Base-by-base conservation (phyloP, 2,888 invertebrate genomes). In the Aricia artaxerxes region DNA sequence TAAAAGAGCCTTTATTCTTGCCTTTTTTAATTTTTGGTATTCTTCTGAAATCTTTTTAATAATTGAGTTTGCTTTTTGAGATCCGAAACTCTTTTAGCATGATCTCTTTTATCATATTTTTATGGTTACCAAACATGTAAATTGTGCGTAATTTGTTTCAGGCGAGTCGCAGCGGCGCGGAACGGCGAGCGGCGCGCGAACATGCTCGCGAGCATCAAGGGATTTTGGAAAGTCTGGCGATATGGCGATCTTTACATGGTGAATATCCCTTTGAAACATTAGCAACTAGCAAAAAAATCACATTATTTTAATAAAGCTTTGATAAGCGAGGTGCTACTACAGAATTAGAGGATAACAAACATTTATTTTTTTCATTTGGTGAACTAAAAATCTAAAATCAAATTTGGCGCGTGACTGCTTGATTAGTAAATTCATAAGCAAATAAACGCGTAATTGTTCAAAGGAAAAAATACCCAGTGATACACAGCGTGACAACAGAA, bases 161-260 rank as follows among this genome's bases (percentile, higher is more conserved):
- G 92, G 87, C 87, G 90, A 84, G 91, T 87, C 80, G 88, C 87
- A 81, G 89, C 87, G 80, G 85, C 84, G 85, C 84, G 85, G 80
- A 81, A 85, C 82, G 86, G 88, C 73, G 88, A 85, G 83, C 87
- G 89, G 83, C 91, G 93, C 87, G 85, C 89, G 84, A 92, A 83
- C 86, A 95, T 95, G 95, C 87, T 94, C 81, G 88, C 93, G 78
- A 91, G 88, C 87, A 89, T 94, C 87, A 95, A 94, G 84, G 91
- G 92, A 77, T 91, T 94, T 87, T 95, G 95, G 94, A 94, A 95
- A 92, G 91, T 91, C 85, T 95, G 92, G 89, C 91, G 92, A 44
- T 94, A 94, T 91, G 94, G 95, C 82, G 94, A 95, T 87, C 88
- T 94, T 76, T 94, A 92, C 84, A 94, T 95, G 95, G 95, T 95